phyloP scores from a whole-genome alignment of 2,113 vertebrate species.

The Myrmophylax atrothorax region DNA sequence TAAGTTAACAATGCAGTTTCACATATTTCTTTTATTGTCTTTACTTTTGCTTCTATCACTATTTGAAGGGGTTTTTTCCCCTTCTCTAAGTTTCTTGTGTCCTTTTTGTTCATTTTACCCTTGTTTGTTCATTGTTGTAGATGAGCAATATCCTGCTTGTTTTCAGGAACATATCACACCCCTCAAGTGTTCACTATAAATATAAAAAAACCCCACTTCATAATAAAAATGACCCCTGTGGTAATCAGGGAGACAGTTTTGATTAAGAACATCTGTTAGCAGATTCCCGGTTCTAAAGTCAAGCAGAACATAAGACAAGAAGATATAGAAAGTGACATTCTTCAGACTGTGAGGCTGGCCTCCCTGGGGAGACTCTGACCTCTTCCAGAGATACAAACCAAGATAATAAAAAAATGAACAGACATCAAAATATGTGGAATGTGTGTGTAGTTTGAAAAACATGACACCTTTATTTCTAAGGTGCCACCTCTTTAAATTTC shows the following conservation, averaged over 20 bases:
- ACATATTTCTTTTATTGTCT: neutral
- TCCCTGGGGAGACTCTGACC: slow-evolving; percentile 30
- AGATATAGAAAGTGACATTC: slow-evolving; percentile 21
- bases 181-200: neutral
- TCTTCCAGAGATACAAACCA: slow-evolving; percentile 5
- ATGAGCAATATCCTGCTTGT: neutral
- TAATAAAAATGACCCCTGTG: slow-evolving; percentile 25
- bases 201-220: neutral
- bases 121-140: neutral
- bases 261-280: slow-evolving; percentile 65
- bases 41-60: neutral
- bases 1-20: neutral
- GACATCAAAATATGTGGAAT: neutral
- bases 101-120: neutral
- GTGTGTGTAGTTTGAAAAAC: neutral
- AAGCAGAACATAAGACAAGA: slow-evolving; percentile 22
- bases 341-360: slow-evolving; percentile 31
- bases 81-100: neutral
- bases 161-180: neutral
- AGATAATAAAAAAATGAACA: neutral
- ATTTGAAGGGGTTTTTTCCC: neutral
- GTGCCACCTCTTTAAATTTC: neutral
- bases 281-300: slow-evolving; percentile 36
- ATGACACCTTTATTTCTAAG: neutral
- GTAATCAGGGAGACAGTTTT: slow-evolving; percentile 63